Base-by-base conservation (phyloP, 2,797 vertebrate genomes). In the Syngnathus rostellatus region DNA sequence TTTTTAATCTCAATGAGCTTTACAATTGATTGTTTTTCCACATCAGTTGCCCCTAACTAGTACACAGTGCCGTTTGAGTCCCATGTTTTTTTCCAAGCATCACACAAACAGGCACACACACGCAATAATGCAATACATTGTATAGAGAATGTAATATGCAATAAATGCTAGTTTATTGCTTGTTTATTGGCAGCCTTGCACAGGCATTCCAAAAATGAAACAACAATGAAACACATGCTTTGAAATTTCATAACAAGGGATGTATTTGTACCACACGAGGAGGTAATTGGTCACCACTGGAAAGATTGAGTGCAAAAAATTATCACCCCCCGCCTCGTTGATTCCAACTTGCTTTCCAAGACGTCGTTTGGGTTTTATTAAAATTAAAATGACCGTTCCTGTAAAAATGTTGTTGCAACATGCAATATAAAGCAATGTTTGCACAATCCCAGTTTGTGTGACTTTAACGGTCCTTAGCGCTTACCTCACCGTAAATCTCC, bases 241-340 rank as follows among this genome's bases (percentile, higher is more conserved):
- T 60, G 25, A 1, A 62, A 45, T 62, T 45, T 23, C 39, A 62
- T 74, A 76, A 69, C 48, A 37, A 46, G 68, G 65, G 62, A 66
- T 60, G 67, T 46, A 63, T 81, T 65, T 76, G 59, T 81, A 85
- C 77, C 81, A 80, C 23, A n/a, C 9, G 14, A 76, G 69, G 67
- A 77, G 12, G 45, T 76, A 77, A 81, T 68, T 81, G 48, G 68
- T 77, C 62, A 61, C 66, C 67, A 68, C 64, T 66, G 81, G 83
- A 89, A 90, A 84, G 68, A 87, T 81, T 72, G 71, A 87, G 75
- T 70, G 66, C 53, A 63, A 76, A 68, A 68, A 82, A 74, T 81
- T 77, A 77, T 85, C 79, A 75, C 68, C 82, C 7, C 71, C 84
- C 78, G 74, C 68, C 82, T 3, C 41, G 72, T 78, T 79, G 74